A percentile compares a stretch with the other conserved stretches of the same genome.
phyloP scores from a whole-genome alignment of 2,888 invertebrate species.

The Malthinus seriepunctatus region DNA sequence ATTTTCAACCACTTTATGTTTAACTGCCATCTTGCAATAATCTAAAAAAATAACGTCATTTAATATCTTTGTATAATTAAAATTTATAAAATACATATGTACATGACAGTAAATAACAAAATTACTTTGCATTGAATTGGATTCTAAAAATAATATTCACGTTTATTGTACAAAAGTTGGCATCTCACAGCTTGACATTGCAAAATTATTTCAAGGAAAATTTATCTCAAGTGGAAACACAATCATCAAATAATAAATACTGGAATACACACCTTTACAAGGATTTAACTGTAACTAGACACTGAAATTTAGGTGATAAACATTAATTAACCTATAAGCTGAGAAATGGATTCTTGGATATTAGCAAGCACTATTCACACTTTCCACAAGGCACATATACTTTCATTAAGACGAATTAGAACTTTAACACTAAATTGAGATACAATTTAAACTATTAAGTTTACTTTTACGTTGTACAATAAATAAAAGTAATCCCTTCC shows the following conservation, averaged over 20 bases:
- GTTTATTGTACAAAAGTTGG: slow-evolving; percentile 4
- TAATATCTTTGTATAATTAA: neutral
- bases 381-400: no score
- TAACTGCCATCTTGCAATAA: slow-evolving; percentile 59
- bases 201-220: slow-evolving; percentile 2
- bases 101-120: slow-evolving; percentile 25
- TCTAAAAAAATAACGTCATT: neutral
- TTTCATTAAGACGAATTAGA: no score
- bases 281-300: slow-evolving; percentile 16
- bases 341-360: neutral
- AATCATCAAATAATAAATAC: neutral
- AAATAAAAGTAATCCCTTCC: no score
- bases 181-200: slow-evolving; percentile 4
- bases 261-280: slow-evolving; percentile 7
- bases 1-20: slow-evolving; percentile 61
- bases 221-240: neutral
- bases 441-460: no score
- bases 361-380: no score
- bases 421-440: no score
- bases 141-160: slow-evolving; percentile 14
- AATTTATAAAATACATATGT: slow-evolving; percentile 9
- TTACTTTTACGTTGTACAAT: no score
- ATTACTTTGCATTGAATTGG: slow-evolving; percentile 13
- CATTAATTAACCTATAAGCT: slow-evolving; percentile 16
- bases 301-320: slow-evolving; percentile 18